Evolutionary conservation across 2,797 vertebrate species (phyloP).

Genomic region (Octomys mimax): DNA sequence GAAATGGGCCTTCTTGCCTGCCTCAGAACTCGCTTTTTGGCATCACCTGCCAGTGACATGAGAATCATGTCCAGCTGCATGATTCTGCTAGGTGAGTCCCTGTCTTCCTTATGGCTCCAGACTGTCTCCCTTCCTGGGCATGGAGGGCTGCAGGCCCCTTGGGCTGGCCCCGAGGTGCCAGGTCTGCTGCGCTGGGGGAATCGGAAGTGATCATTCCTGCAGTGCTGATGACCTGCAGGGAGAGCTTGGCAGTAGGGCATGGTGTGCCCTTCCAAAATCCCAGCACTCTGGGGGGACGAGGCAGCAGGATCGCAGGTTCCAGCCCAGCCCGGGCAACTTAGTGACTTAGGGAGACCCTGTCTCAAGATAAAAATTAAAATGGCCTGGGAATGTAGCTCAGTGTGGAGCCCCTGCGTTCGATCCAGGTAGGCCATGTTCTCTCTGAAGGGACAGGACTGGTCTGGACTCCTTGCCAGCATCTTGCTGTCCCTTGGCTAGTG

Average conservation of each 20-base stretch:
- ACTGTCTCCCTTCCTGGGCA: background rate
- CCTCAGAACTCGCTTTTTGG: background rate
- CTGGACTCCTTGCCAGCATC: no score
- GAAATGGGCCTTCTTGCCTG: background rate
- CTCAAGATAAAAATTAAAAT: background rate
- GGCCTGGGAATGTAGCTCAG: background rate
- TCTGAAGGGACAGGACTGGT: no score
- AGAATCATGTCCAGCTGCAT: fast-evolving
- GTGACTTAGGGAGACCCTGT: background rate
- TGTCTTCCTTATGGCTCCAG: no score
- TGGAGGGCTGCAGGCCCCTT: background rate
- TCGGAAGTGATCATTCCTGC: background rate
- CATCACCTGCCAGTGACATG: background rate
- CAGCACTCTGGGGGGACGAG: background rate
- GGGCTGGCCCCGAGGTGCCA: background rate
- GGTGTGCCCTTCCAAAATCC: background rate
- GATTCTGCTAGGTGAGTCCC: background rate
- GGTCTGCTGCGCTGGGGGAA: background rate
- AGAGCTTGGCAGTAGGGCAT: background rate
- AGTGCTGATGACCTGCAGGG: background rate
- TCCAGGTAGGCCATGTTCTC: fast-evolving
- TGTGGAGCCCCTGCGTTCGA: background rate
- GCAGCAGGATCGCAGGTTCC: background rate
- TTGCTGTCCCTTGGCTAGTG: background rate
- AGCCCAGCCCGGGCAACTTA: background rate